phyloP scores from a whole-genome alignment of 2,888 invertebrate species.

The Cephus nigrinus region DNA sequence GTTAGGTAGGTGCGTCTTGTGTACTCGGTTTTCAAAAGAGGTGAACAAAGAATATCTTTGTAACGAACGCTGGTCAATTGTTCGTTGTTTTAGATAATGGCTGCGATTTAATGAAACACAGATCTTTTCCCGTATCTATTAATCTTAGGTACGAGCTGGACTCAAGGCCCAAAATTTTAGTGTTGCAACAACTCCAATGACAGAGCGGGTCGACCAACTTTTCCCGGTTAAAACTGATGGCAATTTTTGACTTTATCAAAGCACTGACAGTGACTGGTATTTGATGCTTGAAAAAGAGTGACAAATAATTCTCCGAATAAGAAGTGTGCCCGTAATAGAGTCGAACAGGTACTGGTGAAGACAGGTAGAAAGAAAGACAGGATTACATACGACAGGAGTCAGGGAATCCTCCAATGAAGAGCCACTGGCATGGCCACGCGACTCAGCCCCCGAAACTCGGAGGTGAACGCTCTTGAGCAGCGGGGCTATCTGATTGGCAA shows the following conservation, averaged over 20 bases:
- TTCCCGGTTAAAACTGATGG: neutral
- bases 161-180: constrained; percentile 54
- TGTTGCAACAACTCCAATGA: constrained; percentile 41
- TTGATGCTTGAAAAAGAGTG: constrained; percentile 14
- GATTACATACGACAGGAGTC: constrained; percentile 1
- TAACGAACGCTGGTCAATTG: constrained; percentile 23
- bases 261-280: neutral
- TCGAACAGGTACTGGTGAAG: neutral
- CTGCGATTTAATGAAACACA: constrained; percentile 47
- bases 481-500: constrained; percentile 86
- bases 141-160: constrained; percentile 47
- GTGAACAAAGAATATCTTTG: neutral
- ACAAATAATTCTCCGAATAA: neutral
- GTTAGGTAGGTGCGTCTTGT: neutral
- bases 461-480: constrained; percentile 86
- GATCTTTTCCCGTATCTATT: constrained; percentile 37
- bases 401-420: constrained; percentile 48
- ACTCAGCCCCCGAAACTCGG: constrained; percentile 83
- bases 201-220: constrained; percentile 5
- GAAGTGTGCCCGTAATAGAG: neutral
- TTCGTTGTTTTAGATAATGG: constrained; percentile 46
- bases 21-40: neutral
- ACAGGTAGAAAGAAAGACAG: constrained; percentile 1
- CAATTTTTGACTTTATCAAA: neutral
- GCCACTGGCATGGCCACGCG: constrained; percentile 74